Base-by-base conservation (phyloP, 2,797 vertebrate genomes). In the Poeciliopsis gracilis region DNA sequence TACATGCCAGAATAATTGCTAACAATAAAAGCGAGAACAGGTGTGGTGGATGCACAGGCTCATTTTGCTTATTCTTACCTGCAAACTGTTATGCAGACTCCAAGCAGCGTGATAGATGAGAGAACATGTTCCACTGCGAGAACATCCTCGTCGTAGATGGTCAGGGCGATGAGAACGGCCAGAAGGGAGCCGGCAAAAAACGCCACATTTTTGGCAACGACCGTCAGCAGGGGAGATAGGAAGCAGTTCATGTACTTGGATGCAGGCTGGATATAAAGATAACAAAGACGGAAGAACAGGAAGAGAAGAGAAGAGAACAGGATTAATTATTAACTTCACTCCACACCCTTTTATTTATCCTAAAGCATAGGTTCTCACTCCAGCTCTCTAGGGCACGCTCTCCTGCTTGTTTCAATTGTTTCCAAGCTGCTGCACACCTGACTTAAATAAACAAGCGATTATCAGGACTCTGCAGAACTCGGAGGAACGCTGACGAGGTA, bases 231-330 rank as follows among this genome's bases (percentile, higher is more conserved):
- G 0, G 98, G 97, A 1, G 98, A 99, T 87, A 99, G 96, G 92
- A 99, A 99, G 89, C 98, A 99, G 95, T 99, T 99, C 98, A 99
- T 99, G 86, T 99, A 99, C 91, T 99, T 99, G 90, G 98, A 98
- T 75, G 98, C 97, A 0, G 98, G 96, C 94, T 95, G 80, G 69
- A 82, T 49, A 3, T 79, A 80, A 79, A 11, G 36, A 20, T 16
- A 79, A 82, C 36, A 81, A 46, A 75, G 1, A 25, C 75, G 9
- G 36, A n/a, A 18, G 7, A 75, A 78, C 8, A 80, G 25, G 9
- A 81, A 36, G 8, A 67, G 7, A 63, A n/a, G 0, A 78, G 1
- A 45, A 76, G 5, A 6, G 67, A 3, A 46, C 36, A 41, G 63
- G 8, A 67, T 67, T 61, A 18, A 81, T 76, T 43, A 83, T 79